phyloP scores from a whole-genome alignment of 1,140 invertebrate species.

The Danaus melanippus region DNA sequence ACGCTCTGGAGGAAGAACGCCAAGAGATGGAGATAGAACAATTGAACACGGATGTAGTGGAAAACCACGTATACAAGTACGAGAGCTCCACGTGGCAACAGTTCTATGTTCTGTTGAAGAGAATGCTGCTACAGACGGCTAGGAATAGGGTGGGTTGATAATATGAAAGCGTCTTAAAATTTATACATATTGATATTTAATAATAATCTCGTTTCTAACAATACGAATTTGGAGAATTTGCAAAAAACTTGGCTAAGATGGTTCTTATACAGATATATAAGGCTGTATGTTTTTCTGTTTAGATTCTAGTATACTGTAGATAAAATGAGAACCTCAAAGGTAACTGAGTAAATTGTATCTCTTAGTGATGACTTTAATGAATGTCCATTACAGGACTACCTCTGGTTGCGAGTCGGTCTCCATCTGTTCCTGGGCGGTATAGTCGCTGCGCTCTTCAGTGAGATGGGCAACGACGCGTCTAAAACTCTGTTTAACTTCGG shows the following conservation, averaged over 20 bases:
- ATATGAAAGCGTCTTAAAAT: not conserved
- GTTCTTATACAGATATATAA: slow-evolving; percentile 4
- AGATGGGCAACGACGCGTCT: slow-evolving; percentile 83
- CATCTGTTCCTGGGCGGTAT: slow-evolving; percentile 80
- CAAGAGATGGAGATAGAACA: slow-evolving; percentile 44
- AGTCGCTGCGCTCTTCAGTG: slow-evolving; percentile 78
- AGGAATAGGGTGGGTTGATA: slow-evolving; percentile 76
- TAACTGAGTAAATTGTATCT: too few relatives aligned
- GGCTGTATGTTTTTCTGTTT: slow-evolving; percentile 47
- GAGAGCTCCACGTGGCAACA: slow-evolving; percentile 76
- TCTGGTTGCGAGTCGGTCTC: slow-evolving; percentile 78
- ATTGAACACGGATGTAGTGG: slow-evolving; percentile 40
- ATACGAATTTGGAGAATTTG: too few relatives aligned
- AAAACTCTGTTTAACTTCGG: slow-evolving; percentile 88
- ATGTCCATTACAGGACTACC: slow-evolving; percentile 73
- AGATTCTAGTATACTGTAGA: too few relatives aligned
- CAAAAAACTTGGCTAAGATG: not conserved
- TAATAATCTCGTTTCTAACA: too few relatives aligned
- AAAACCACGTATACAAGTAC: slow-evolving; percentile 68
- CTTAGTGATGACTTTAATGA: too few relatives aligned
- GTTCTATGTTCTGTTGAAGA: slow-evolving; percentile 75
- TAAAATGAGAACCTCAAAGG: too few relatives aligned
- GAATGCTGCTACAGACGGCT: slow-evolving; percentile 81
- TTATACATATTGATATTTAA: too few relatives aligned
- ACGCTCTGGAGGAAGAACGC: slow-evolving; percentile 20